Percentiles rank a stretch among this genome's conserved stretches.
Evolutionary conservation across 2,797 vertebrate genomes (phyloP).

Genomic region (Eulemur coronatus): DNA sequence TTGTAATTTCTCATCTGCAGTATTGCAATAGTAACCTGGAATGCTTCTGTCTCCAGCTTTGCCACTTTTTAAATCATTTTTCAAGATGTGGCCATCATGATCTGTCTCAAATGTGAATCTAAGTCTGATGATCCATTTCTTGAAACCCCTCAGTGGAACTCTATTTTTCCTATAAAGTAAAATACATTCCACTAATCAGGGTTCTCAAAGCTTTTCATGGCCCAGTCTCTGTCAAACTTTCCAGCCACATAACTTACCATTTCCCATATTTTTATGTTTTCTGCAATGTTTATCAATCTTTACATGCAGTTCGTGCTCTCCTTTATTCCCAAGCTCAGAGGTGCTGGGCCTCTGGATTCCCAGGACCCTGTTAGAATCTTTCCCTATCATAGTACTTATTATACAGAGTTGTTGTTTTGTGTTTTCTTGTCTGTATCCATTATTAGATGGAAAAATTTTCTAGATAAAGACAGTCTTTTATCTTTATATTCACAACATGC

Average conservation of each 20-base stretch:
- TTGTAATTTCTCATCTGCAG: background rate
- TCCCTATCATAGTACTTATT: background rate
- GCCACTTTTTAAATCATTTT: background rate
- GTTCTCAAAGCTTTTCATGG: background rate
- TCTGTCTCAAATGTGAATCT: background rate
- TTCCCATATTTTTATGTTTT: background rate
- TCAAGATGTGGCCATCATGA: background rate
- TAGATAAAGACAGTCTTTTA: background rate
- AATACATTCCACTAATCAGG: background rate
- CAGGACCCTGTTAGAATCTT: background rate
- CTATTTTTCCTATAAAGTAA: slow-evolving; percentile 25
- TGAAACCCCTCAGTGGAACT: background rate
- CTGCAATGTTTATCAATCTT: background rate
- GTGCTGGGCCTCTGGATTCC: background rate
- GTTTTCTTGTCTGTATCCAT: background rate
- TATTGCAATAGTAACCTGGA: background rate
- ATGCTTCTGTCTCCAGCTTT: background rate
- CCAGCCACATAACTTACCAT: background rate
- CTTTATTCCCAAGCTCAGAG: background rate
- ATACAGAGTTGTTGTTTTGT: background rate
- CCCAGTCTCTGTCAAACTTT: background rate
- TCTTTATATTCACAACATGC: background rate
- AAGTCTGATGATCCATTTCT: background rate
- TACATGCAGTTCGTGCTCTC: background rate
- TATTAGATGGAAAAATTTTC: background rate